phyloP scores from a whole-genome alignment of 30 jellyfish, hydroid and myxozoan species.

The Aurelia aurita region DNA sequence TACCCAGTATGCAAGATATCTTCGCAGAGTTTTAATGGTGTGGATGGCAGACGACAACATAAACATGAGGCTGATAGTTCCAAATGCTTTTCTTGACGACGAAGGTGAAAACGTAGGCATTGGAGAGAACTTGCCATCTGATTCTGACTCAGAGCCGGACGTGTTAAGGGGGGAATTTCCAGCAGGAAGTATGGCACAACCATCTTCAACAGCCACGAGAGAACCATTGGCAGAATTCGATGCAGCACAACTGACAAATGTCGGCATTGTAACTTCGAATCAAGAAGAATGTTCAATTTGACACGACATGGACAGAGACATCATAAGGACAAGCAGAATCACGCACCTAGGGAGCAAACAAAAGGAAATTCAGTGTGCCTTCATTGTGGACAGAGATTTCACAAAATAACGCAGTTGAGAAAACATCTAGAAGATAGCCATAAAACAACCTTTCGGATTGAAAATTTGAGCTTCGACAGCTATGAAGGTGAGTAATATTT shows the following conservation, averaged over 20 bases:
- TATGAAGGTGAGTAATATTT: not conserved
- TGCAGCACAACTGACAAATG: not conserved
- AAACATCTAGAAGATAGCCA: not conserved
- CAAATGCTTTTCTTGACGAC: not conserved
- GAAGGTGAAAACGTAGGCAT: not conserved
- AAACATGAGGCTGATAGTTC: not conserved
- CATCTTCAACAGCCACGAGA: not conserved
- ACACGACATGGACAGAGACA: not conserved
- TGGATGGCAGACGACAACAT: not conserved
- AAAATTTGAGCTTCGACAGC: not conserved
- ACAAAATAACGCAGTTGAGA: not conserved
- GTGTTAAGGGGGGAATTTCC: not conserved
- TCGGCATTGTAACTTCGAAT: not conserved
- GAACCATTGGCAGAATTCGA: not conserved
- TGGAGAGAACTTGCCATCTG: not conserved
- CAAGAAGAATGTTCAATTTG: not conserved
- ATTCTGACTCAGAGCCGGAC: slow-evolving; percentile 1
- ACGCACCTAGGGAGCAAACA: not conserved
- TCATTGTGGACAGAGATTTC: not conserved
- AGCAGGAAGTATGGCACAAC: not conserved
- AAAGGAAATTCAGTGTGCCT: not conserved
- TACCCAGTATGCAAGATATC: not conserved
- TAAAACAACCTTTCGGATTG: not conserved
- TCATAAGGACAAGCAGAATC: not conserved
- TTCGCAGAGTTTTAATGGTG: not conserved